Conservation (phyloP, 2,888 invertebrate species). For the Drosophila colorata region DNA sequence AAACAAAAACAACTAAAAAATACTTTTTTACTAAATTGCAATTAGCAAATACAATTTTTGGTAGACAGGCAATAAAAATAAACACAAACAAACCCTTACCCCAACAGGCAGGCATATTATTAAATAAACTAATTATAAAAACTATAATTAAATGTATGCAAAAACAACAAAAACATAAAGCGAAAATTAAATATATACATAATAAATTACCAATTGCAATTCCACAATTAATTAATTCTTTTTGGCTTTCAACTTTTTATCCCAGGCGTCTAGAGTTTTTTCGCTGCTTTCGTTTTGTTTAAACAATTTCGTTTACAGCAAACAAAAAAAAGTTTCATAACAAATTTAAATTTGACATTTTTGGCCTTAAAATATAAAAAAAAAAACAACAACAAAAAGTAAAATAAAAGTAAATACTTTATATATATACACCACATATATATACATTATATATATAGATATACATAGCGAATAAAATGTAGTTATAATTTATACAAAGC, state of each 20-base stretch:
- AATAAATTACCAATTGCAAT: conserved; percentile 73
- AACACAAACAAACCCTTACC: background rate
- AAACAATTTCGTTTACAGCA: conserved; percentile 14
- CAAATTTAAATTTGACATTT: conserved; percentile 74
- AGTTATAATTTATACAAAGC: conserved; percentile 74
- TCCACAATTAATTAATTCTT: conserved; percentile 42
- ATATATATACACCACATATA: conserved; percentile 53
- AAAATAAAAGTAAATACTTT: conserved; percentile 56
- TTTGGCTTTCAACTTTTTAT: conserved; percentile 12
- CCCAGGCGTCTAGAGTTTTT: conserved; percentile 1
- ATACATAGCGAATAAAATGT: conserved; percentile 54
- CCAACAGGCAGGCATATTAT: conserved; percentile 54
- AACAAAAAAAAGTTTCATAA: conserved; percentile 23
- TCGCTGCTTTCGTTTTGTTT: conserved; percentile 15
- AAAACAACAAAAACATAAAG: conserved; percentile 25
- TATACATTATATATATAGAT: conserved; percentile 53
- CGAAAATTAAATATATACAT: conserved; percentile 31
- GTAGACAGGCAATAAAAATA: conserved; percentile 18
- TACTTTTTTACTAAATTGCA: conserved; percentile 63
- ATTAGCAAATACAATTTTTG: conserved; percentile 40
- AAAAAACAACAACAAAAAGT: conserved; percentile 34
- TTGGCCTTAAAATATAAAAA: conserved; percentile 77
- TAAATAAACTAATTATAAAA: conserved; percentile 57
- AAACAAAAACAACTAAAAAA: conserved; percentile 1
- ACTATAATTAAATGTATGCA: conserved; percentile 58